These are phyloP conservation scores for Sternotherus odoratus DNA, from an alignment of 2,797 vertebrate genomes.

Conservation along the genomic window DNA sequence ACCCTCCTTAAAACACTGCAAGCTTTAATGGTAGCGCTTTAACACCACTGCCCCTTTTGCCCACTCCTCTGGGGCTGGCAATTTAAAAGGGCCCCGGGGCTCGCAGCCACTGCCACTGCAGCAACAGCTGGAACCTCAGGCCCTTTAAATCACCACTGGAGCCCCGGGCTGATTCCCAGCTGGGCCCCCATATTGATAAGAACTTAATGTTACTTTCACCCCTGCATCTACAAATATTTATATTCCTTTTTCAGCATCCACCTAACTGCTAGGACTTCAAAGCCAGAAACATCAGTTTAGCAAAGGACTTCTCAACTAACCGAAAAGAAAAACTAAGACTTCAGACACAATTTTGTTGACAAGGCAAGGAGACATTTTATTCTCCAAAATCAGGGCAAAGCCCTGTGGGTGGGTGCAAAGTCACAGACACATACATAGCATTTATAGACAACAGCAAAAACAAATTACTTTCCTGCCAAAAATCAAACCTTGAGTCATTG, in stretches of 20 bases:
- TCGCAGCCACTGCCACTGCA: too few relatives aligned
- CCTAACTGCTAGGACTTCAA: neutral
- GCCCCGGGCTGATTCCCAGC: too few relatives aligned
- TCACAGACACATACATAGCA: neutral
- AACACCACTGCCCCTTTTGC: too few relatives aligned
- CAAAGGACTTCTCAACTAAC: neutral
- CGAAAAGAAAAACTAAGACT: neutral
- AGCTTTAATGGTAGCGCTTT: too few relatives aligned
- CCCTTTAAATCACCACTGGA: too few relatives aligned
- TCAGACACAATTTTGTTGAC: neutral
- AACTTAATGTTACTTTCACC: too few relatives aligned
- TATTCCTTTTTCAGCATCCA: neutral
- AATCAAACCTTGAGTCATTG: neutral
- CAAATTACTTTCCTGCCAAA: neutral
- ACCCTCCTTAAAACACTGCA: too few relatives aligned
- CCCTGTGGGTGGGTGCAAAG: accelerated
- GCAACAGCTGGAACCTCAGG: too few relatives aligned
- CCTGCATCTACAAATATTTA: neutral
- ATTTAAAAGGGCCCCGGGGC: too few relatives aligned
- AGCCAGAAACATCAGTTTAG: neutral
- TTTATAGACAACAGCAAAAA: neutral
- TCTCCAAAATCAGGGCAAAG: neutral
- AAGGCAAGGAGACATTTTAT: neutral
- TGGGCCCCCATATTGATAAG: too few relatives aligned
- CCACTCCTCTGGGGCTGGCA: too few relatives aligned